These are phyloP conservation scores for Leuctra nigra DNA, from an alignment of 2,888 invertebrate genomes.

Conservation along the genomic window DNA sequence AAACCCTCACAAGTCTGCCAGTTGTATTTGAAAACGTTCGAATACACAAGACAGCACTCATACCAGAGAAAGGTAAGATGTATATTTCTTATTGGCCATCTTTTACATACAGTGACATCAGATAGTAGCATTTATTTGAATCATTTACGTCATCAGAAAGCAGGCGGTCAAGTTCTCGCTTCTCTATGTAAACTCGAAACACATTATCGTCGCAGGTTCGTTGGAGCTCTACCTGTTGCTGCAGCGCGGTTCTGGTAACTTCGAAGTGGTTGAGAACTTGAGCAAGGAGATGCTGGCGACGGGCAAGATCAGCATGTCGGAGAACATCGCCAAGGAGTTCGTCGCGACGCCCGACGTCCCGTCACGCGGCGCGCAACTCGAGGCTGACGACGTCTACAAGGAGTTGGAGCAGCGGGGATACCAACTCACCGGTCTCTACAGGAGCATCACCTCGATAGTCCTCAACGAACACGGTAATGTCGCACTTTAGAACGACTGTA, in stretches of 20 bases:
- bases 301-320: neutral
- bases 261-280: constrained; percentile 41
- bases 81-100: too few relatives aligned
- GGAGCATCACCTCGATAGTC: constrained; percentile 21
- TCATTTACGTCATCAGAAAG: too few relatives aligned
- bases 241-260: constrained; percentile 38
- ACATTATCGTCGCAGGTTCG: too few relatives aligned
- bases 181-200: too few relatives aligned
- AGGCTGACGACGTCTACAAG: constrained; percentile 6
- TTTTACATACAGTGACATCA: too few relatives aligned
- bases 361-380: neutral
- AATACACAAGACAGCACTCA: neutral
- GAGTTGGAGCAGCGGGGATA: constrained; percentile 35
- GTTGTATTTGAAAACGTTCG: constrained; percentile 19
- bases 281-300: neutral
- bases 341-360: neutral
- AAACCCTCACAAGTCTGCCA: neutral
- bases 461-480: constrained; percentile 8
- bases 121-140: too few relatives aligned
- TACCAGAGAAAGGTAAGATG: constrained; percentile 15
- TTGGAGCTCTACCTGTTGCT: constrained; percentile 35
- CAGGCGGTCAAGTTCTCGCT: too few relatives aligned
- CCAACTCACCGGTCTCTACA: constrained; percentile 38
- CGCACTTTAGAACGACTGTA: too few relatives aligned
- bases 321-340: constrained; percentile 4